Conservation (phyloP, 1,140 invertebrate genomes). For the Panulirus ornatus region DNA sequence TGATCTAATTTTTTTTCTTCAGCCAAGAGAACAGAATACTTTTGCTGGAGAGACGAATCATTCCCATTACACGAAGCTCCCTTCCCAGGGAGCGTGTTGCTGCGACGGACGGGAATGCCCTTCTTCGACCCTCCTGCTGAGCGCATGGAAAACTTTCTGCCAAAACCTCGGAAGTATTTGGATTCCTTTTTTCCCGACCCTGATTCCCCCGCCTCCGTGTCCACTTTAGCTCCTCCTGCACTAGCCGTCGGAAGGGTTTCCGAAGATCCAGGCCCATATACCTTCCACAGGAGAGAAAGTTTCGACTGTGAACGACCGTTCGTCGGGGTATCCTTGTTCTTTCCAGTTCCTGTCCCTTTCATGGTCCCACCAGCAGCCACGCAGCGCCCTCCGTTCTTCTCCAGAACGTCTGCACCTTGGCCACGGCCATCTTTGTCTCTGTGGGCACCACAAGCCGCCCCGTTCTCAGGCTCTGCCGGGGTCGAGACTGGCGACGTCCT, state of each 20-base stretch:
- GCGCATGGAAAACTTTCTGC: conserved; percentile 10
- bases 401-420: not conserved
- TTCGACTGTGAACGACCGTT: not conserved
- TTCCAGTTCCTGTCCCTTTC: not conserved
- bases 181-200: not conserved
- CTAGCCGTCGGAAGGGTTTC: not conserved
- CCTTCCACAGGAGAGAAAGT: not conserved
- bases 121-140: not conserved
- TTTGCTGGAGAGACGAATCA: not conserved
- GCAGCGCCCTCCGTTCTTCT: not conserved
- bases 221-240: not conserved
- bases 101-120: conserved; percentile 3
- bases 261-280: not conserved
- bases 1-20: not conserved
- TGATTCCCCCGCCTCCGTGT: no score
- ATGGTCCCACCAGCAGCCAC: not conserved
- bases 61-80: not conserved
- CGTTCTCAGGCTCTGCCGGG: not conserved
- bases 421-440: not conserved
- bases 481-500: not conserved
- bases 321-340: not conserved
- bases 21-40: not conserved
- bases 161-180: not conserved
- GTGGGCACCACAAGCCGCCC: not conserved
- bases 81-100: conserved; percentile 25